Conservation (phyloP, 2,797 vertebrate genomes). For the Chelonia mydas region DNA sequence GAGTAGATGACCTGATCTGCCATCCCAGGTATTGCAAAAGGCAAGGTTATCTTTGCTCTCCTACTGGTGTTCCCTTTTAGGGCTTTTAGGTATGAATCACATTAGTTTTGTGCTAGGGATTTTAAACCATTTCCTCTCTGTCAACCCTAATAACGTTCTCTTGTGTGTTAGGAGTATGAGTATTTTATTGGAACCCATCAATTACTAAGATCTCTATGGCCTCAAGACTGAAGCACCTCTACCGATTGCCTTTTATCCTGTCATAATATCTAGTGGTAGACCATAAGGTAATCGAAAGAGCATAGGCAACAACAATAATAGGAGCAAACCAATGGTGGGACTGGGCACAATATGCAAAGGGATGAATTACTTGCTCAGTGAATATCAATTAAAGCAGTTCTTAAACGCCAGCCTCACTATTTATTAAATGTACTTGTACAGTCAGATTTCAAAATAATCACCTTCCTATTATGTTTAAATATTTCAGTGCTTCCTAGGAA, state of each 20-base stretch:
- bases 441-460: neutral
- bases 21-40: neutral
- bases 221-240: slow-evolving; percentile 11
- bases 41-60: neutral
- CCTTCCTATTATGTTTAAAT: neutral
- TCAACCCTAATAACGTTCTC: slow-evolving; percentile 45
- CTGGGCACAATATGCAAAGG: neutral
- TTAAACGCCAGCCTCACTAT: neutral
- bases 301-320: neutral
- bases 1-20: neutral
- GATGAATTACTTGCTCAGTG: neutral
- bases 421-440: slow-evolving; percentile 3
- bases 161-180: slow-evolving; percentile 26
- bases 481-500: neutral
- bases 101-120: slow-evolving; percentile 23
- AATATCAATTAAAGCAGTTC: neutral
- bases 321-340: neutral
- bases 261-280: slow-evolving; percentile 2
- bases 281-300: neutral
- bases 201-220: neutral
- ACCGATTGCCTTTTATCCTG: slow-evolving; percentile 44
- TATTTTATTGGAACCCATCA: slow-evolving; percentile 47
- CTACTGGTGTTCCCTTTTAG: neutral
- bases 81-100: neutral
- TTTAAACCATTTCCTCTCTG: slow-evolving; percentile 39